Percentiles rank a stretch among this genome's conserved stretches.
Evolutionary conservation across 53 echinoderm and acorn worm genomes (phyloP).

Genomic region (Mesocentrotus franciscanus): DNA sequence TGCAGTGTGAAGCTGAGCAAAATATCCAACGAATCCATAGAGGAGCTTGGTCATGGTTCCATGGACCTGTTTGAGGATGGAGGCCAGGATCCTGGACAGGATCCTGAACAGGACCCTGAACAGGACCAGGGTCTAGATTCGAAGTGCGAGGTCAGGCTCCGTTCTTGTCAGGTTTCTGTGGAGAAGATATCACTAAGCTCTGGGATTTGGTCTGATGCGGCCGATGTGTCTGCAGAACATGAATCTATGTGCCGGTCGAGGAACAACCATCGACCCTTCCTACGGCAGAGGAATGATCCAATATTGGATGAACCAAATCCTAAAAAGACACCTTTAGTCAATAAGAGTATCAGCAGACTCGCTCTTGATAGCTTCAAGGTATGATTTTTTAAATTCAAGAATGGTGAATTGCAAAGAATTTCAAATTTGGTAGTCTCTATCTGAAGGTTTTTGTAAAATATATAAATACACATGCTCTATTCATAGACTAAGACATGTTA

Average conservation of each 20-base stretch:
- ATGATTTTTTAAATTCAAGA: neutral
- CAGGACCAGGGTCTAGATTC: neutral
- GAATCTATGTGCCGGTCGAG: neutral
- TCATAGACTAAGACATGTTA: too few relatives aligned
- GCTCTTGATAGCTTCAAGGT: constrained; percentile 71
- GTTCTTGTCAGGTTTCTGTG: constrained; percentile 21
- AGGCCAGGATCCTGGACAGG: neutral
- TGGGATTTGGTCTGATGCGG: neutral
- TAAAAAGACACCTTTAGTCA: constrained; percentile 26
- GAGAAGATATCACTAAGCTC: neutral
- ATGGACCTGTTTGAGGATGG: constrained; percentile 52
- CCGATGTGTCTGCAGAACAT: neutral
- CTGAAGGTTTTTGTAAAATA: too few relatives aligned
- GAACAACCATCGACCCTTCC: constrained; percentile 3
- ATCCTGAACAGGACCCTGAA: constrained; percentile 5
- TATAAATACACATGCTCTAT: too few relatives aligned
- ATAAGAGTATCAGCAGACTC: constrained; percentile 53
- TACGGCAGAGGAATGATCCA: neutral
- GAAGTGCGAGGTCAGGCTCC: neutral
- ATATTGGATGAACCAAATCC: neutral
- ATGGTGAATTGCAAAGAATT: too few relatives aligned
- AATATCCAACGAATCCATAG: neutral
- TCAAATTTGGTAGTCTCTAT: too few relatives aligned
- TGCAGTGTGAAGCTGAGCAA: constrained; percentile 9
- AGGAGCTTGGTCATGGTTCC: constrained; percentile 29